Evolutionary conservation across 2,888 invertebrate species (phyloP).

Genomic region (Notodonta dromedarius): DNA sequence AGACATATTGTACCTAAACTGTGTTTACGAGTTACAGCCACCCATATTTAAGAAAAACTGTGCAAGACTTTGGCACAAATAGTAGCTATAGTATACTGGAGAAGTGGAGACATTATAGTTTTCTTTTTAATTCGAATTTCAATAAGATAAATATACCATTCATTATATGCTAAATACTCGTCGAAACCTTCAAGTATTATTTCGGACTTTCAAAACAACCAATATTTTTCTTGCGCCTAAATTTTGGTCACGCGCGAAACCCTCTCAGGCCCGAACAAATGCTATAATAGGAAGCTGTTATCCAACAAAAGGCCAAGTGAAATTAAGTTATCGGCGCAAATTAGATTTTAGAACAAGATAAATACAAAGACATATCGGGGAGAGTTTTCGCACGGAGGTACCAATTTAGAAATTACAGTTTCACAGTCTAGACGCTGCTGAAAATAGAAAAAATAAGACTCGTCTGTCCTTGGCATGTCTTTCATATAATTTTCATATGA

Average conservation of each 20-base stretch:
- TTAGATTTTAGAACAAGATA: slow-evolving; percentile 36
- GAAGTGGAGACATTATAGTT: too few species aligned
- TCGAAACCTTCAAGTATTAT: too few species aligned
- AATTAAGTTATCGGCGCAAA: slow-evolving; percentile 40
- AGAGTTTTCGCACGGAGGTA: background rate
- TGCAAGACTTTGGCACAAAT: too few species aligned
- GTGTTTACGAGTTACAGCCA: too few species aligned
- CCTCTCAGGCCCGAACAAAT: slow-evolving; percentile 39
- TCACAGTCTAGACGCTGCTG: background rate
- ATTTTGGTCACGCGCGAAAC: slow-evolving; percentile 55
- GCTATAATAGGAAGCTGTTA: slow-evolving; percentile 42
- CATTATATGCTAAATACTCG: too few species aligned
- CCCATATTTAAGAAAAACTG: too few species aligned
- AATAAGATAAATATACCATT: too few species aligned
- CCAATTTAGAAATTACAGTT: background rate
- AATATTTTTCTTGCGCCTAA: slow-evolving; percentile 50
- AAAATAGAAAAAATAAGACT: background rate
- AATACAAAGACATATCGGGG: slow-evolving; percentile 21
- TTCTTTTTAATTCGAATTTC: too few species aligned
- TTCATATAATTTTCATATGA: too few species aligned
- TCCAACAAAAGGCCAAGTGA: slow-evolving; percentile 38
- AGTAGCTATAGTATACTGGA: too few species aligned
- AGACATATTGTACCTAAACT: too few species aligned
- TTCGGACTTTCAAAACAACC: too few species aligned
- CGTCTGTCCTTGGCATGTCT: background rate